phyloP scores from a whole-genome alignment of 2,888 invertebrate species.

The Ischnus inquisitorius region DNA sequence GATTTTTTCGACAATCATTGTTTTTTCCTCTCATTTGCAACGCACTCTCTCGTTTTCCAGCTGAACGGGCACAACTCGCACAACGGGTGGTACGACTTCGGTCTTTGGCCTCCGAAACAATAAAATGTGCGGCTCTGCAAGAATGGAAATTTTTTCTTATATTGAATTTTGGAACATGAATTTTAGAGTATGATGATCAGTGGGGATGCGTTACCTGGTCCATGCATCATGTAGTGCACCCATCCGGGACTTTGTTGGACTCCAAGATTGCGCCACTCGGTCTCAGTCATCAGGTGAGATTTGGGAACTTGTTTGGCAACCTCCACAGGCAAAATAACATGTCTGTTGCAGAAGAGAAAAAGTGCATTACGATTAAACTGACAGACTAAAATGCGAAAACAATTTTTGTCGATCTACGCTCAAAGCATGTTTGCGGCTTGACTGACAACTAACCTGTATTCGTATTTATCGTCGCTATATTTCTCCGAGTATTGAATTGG shows the following conservation, averaged over 20 bases:
- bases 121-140: constrained; percentile 93
- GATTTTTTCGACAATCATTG: background rate
- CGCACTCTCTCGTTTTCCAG: constrained; percentile 49
- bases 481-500: constrained; percentile 97
- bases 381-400: background rate
- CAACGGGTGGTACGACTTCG: constrained; percentile 67
- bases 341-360: constrained; percentile 87
- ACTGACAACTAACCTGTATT: constrained; percentile 91
- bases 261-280: constrained; percentile 97
- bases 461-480: constrained; percentile 94
- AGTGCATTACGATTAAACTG: constrained; percentile 6
- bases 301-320: constrained; percentile 94
- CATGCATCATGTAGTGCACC: constrained; percentile 96
- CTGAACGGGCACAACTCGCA: constrained; percentile 44
- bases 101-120: constrained; percentile 90
- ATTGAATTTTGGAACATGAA: background rate
- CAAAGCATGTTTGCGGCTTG: background rate
- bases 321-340: constrained; percentile 95
- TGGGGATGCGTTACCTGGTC: constrained; percentile 87
- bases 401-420: background rate
- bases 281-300: constrained; percentile 96
- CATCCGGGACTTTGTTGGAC: constrained; percentile 97
- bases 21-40: constrained; percentile 41
- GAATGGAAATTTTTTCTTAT: constrained; percentile 25
- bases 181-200: background rate